Percentiles rank a stretch among this genome's conserved stretches.
phyloP scores from a whole-genome alignment of 1,140 invertebrate species.

The Platyscapa corneri region DNA sequence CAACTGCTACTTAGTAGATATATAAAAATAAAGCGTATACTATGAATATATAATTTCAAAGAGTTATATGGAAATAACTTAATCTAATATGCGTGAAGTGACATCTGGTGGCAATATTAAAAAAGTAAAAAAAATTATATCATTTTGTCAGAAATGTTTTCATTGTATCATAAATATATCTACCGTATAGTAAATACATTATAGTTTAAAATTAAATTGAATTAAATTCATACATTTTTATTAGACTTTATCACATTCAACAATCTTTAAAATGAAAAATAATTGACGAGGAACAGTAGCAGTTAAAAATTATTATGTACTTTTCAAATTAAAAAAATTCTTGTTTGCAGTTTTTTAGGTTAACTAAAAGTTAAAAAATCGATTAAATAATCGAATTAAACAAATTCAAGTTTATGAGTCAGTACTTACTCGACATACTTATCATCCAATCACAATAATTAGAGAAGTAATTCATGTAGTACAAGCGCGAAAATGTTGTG shows the following conservation, averaged over 20 bases:
- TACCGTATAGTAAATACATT: too few species aligned
- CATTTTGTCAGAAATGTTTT: too few species aligned
- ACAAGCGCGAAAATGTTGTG: conserved; percentile 42
- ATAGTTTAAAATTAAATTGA: too few species aligned
- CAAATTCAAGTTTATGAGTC: neutral
- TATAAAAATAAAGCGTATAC: too few species aligned
- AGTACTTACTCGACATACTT: neutral
- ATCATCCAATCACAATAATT: conserved; percentile 20
- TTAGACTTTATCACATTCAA: too few species aligned
- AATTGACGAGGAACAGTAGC: too few species aligned
- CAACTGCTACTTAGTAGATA: too few species aligned
- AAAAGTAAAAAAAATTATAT: neutral
- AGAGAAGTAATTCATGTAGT: conserved; percentile 10
- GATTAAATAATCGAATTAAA: conserved; percentile 8
- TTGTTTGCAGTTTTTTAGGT: conserved; percentile 13
- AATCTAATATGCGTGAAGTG: neutral
- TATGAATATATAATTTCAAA: too few species aligned
- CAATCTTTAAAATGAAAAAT: too few species aligned
- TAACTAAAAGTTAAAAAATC: neutral
- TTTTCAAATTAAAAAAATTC: too few species aligned
- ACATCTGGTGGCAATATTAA: neutral
- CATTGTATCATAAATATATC: too few species aligned
- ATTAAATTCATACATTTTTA: too few species aligned
- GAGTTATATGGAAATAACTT: neutral
- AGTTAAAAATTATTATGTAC: neutral